phyloP scores from a whole-genome alignment of 2,797 vertebrate species.

The Pachyuromys duprasi region DNA sequence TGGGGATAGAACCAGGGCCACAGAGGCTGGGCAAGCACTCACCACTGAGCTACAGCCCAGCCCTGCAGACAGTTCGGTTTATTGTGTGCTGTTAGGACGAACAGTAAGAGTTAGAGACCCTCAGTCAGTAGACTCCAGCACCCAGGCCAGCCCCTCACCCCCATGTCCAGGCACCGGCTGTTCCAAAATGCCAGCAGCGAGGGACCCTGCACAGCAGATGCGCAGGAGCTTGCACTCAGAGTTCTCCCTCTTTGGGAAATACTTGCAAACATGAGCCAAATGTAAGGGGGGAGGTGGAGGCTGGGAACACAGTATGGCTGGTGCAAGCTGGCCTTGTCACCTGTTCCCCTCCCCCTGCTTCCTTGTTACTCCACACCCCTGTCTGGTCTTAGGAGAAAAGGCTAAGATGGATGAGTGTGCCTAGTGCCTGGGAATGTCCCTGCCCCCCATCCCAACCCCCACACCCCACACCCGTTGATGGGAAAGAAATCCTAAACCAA shows the following conservation, averaged over 20 bases:
- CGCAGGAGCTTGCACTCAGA: neutral
- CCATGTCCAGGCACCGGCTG: neutral
- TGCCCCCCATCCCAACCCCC: neutral
- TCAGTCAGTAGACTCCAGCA: accelerated
- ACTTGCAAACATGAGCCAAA: neutral
- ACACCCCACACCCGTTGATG: accelerated
- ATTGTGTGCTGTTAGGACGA: neutral
- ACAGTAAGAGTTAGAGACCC: accelerated
- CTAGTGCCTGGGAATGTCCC: neutral
- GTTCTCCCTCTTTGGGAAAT: neutral
- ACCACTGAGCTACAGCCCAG: neutral
- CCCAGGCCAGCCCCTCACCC: neutral
- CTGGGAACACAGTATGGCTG: neutral
- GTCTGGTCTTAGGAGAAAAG: neutral
- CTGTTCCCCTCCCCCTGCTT: neutral
- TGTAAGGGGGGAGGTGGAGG: accelerated
- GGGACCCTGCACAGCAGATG: neutral
- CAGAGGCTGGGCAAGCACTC: too few species aligned
- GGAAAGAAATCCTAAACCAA: slow-evolving; percentile 48
- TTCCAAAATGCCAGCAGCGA: neutral
- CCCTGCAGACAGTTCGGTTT: neutral
- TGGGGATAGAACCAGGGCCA: neutral
- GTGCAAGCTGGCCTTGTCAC: neutral
- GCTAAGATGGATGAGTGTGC: slow-evolving; percentile 17
- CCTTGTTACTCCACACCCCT: slow-evolving; percentile 56